Percentiles rank a stretch among this genome's conserved stretches.
phyloP scores from a whole-genome alignment of 2,797 vertebrate species.

The Psittacula echo region DNA sequence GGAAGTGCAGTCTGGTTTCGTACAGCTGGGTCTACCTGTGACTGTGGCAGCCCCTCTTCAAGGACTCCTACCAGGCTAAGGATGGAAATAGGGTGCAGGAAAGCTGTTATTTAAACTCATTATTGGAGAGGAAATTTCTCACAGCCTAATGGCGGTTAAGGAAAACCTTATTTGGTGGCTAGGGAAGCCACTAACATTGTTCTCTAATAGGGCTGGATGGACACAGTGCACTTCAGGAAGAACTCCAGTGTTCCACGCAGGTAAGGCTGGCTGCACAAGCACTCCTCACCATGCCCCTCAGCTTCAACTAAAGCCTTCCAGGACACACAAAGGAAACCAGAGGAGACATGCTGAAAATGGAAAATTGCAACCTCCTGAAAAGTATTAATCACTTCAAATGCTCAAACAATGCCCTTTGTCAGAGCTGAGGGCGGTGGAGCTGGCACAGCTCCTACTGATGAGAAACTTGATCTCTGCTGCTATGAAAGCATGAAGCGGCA shows the following conservation, averaged over 20 bases:
- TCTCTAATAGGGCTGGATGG: background rate
- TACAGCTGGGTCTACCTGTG: background rate
- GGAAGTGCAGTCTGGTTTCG: background rate
- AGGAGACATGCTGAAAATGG: background rate
- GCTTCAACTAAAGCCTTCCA: background rate
- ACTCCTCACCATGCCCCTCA: background rate
- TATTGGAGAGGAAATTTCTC: background rate
- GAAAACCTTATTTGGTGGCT: background rate
- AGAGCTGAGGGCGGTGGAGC: background rate
- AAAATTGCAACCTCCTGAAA: background rate
- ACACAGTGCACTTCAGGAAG: background rate
- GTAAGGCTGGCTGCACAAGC: background rate
- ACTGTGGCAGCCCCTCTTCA: background rate
- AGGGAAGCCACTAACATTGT: background rate
- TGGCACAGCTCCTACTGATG: background rate
- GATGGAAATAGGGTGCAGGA: background rate
- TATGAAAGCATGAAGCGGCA: background rate
- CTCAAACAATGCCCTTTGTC: constrained; percentile 5
- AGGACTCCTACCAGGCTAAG: background rate
- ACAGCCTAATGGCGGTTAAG: background rate
- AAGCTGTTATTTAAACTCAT: background rate
- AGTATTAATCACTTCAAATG: background rate
- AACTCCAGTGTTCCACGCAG: rapidly evolving
- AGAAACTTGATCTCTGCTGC: background rate
- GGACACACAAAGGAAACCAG: background rate